Evolutionary conservation across 2,797 vertebrate genomes (phyloP), one percentile per base, ranked within the genome.

Genomic region (Parauchenoglanis punctatus): DNA sequence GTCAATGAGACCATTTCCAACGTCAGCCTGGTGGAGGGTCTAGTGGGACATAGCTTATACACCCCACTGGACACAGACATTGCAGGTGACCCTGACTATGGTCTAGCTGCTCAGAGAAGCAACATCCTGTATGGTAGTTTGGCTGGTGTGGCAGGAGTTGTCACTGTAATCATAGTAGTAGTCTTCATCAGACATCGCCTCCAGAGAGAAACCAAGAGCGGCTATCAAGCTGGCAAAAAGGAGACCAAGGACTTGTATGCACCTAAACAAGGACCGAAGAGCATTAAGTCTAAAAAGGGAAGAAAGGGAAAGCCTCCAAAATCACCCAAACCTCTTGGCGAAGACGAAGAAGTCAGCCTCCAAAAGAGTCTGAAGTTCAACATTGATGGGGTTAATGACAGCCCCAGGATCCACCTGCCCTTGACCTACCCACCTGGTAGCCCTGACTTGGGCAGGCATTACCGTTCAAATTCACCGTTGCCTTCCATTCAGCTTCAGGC

Each of bases 321-420:
- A 91, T 97, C 98, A 0, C 96, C 97, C 49, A 99, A 99, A 91
- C 97, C 98, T 15, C 96, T 98, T 0, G 98, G 99, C 87, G 96
- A 96, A 86, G 95, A 96, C 0, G 96, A 96, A 59, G 98, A 99
- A 91, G 96, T 97, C 0, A 97, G 98, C 63, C 96, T 99, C 89
- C 99, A 99, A 94, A 99, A 99, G 92, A 98, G 97, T 0, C 97
- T 99, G 58, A 99, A 99, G 92, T 99, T 99, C 94, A 99, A 99
- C 92, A 96, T 99, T 18, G 98, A 99, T 85, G 97, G 97, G 1
- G 97, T 98, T 89, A 98, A 96, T 0, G 98, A 99, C 93, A 99
- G 99, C 91, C 98, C 98, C 68, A 97, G 98, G 88, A 99, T 99
- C 94, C 99, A 99, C 92, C 95, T 99, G 89, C 98, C 98, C 90